Base-by-base conservation (phyloP, 2,797 vertebrate species). In the Buceros bicornis region DNA sequence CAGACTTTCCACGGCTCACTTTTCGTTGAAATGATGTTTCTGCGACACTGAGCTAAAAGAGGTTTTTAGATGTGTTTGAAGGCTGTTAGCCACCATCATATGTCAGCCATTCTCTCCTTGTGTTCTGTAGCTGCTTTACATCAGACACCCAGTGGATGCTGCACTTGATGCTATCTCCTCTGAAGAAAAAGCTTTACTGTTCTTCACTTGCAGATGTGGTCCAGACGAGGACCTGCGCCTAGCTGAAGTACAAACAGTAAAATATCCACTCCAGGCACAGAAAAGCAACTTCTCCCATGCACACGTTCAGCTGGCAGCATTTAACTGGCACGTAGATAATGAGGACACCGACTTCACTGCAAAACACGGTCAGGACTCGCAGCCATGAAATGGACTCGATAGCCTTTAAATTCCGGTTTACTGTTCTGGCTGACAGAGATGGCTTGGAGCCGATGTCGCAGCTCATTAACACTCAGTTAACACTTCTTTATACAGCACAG, bases 401-500 rank as follows among this genome's bases (percentile, higher is more conserved):
- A 94, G 95, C 93, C 96, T 97, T 97, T 95, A 74, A 91, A 51
- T 97, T 95, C 86, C 95, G 61, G 96, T 97, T 96, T 96, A 95
- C 90, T 88, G 91, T 80, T 97, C 85, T 96, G 97, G 94, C 95
- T 97, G 93, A 88, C 62, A 66, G 86, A 79, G 71, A 80, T 51
- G 88, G 88, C 83, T 97, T 40, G 87, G 92, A 97, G 97, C 96
- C 91, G 73, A 96, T 28, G 82, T 81, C 97, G 93, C 96, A 97
- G 96, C 97, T 97, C 97, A 97, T 98, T 97, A 98, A 97, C 97
- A 98, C 97, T 97, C 97, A 97, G 97, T 97, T 97, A 98, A 97
- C 96, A 96, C 97, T 97, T 96, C 96, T 73, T 94, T 94, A 66
- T 93, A 95, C 50, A 97, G 94, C 93, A 66, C 93, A 91, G 95